These are phyloP conservation scores for Cheirogaleus medius DNA, from an alignment of 2,113 vertebrate species.

Conservation along the genomic window DNA sequence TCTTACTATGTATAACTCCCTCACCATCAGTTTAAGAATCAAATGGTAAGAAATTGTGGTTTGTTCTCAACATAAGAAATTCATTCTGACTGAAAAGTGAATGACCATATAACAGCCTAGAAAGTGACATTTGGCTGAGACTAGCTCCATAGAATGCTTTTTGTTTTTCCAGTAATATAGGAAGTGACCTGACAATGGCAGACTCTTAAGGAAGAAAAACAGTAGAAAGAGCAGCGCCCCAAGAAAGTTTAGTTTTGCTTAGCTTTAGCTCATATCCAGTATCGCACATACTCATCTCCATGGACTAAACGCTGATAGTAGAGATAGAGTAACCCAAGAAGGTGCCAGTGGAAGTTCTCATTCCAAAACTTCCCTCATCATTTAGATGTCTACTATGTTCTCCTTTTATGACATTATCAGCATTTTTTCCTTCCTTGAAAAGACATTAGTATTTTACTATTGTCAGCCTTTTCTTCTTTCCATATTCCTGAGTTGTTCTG, in stretches of 20 bases:
- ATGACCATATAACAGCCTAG: neutral
- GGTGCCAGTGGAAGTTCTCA: neutral
- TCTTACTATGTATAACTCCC: neutral
- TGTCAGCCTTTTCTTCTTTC: neutral
- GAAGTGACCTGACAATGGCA: neutral
- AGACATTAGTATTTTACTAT: neutral
- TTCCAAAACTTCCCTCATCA: neutral
- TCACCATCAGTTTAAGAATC: neutral
- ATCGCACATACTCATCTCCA: neutral
- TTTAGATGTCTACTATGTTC: neutral
- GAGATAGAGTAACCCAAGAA: neutral
- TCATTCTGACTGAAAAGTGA: constrained; percentile 5
- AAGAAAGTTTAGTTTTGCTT: neutral
- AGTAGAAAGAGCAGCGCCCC: neutral
- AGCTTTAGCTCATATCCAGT: neutral
- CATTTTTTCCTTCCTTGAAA: neutral
- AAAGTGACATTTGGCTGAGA: constrained; percentile 17
- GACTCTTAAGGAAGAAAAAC: constrained; percentile 27
- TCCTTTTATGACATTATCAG: constrained; percentile 26
- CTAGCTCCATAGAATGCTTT: neutral
- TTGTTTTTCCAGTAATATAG: neutral
- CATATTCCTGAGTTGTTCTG: neutral
- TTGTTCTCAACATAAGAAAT: constrained; percentile 23
- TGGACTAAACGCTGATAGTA: neutral
- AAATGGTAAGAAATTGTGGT: neutral